A percentile compares a stretch with the other conserved stretches of the same genome.
Conservation (phyloP, 2,113 vertebrate genomes). For the Podarcis cretensis region DNA sequence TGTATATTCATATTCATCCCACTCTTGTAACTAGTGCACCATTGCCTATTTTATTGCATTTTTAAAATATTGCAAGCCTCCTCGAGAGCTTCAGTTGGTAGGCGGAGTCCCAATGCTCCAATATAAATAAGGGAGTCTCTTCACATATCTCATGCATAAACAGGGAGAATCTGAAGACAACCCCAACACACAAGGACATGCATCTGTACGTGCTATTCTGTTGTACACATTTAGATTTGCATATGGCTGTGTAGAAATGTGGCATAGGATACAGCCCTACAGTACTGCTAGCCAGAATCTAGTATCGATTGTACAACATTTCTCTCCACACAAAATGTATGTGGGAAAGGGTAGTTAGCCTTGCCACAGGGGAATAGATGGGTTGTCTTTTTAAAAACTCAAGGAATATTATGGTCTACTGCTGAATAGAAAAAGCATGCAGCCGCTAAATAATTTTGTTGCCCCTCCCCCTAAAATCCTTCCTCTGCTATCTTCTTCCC, state of each 20-base stretch:
- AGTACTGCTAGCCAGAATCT: not conserved
- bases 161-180: not conserved
- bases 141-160: not conserved
- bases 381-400: not conserved
- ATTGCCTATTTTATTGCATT: too few species aligned
- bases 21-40: too few species aligned
- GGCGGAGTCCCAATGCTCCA: too few species aligned
- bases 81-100: too few species aligned
- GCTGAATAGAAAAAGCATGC: not conserved
- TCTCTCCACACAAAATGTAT: not conserved
- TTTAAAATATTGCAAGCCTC: too few species aligned
- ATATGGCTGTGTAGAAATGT: not conserved
- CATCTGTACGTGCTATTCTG: not conserved
- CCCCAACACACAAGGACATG: not conserved
- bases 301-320: not conserved
- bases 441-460: not conserved
- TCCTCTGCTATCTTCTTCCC: not conserved
- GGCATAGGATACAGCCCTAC: not conserved
- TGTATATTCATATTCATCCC: too few species aligned
- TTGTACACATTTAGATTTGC: not conserved
- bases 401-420: not conserved
- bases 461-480: not conserved
- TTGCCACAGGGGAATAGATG: not conserved
- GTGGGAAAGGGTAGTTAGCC: not conserved
- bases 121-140: not conserved